Base-by-base conservation (phyloP, 1,140 invertebrate species). In the Meloidogyne exigua region DNA sequence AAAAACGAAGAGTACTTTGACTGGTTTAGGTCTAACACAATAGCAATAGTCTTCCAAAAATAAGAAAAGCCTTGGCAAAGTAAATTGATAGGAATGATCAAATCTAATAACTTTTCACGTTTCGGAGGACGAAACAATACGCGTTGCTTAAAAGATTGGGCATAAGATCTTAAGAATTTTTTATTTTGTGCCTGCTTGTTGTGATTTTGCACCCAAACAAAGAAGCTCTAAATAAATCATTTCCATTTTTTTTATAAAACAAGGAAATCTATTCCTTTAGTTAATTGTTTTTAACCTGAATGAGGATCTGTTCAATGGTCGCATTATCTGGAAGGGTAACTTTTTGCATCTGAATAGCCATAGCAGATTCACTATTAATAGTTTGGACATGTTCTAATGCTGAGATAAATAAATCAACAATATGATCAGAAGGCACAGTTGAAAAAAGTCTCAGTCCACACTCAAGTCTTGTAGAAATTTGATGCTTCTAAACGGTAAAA, bases 351-450 rank as follows among this genome's bases (percentile, higher is more conserved):
- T 49, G 15, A 44, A 18, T 28, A 11, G 25, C 28, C 12, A 28
- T 26, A 44, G 9, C 12, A 42, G 28, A 9, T n/a, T 39, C 26
- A 1, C 0, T 7, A 26, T 70, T 49, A 12, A 18, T 25, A 36
- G 23, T 23, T 21, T 23, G 23, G 9, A 62, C 23, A 32, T 73
- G 57, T 23, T 28, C 21, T 15, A 73, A 13, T 13, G 65, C 18
- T 12, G 49, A 15, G 39, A 73, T 73, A 23, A 73, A 73, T 28
- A 73, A 39, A 62, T 73, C 71, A 62, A 73, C n/a, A 36, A 73
- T 57, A 36, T 63, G 62, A 18, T 42, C 21, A 23, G 26, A 21
- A 21, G 23, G 23, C 5, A 73, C 18, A 0, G 13, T 65, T 36
- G 39, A 42, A 62, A 73, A 73, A 23, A 73, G 71, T 4, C 39